Evolutionary conservation across 2,888 invertebrate species (phyloP), one percentile per base, ranked within the genome.

Genomic region (Yponomeuta sedellus): DNA sequence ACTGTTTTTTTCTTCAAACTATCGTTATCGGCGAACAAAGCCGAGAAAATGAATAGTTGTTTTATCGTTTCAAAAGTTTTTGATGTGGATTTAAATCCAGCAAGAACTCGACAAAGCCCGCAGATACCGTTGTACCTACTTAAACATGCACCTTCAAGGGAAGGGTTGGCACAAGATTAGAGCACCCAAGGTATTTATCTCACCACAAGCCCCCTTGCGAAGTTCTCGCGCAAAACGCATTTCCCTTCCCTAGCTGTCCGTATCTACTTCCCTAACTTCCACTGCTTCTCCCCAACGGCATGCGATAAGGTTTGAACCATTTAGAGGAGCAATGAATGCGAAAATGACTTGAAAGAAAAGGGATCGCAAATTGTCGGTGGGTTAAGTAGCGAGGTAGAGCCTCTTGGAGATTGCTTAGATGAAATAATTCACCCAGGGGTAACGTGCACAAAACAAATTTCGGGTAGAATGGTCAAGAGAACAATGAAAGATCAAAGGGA

Each of bases 81-180:
- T 61, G 61, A 61, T 71, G 74, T 73, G 79, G 83, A 83, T 80
- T 83, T 86, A 83, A 85, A 88, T 86, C 84, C 83, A 52, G 8
- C 80, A 80, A 74, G 79, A 76, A 19, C 74, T 52, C 61, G 20
- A n/a, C 66, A 19, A 61, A 79, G 79, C 81, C 81, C 75, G 77
- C 78, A 83, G 85, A 85, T 80, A 84, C 80, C 76, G 76, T 82
- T 74, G 74, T 76, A 71, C 75, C 74, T 80, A 78, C 78, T 85
- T 88, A 86, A 87, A 88, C 87, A 89, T 88, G 88, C 88, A 86
- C 82, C 84, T 82, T 85, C 88, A 88, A 87, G 88, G 79, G 78
- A 74, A 82, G 79, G 84, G 80, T 57, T 63, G 80, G 67, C 64
- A 44, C 74, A 81, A 86, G 86, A 86, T 87, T 83, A 83, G 87